Evolutionary conservation across 2,797 vertebrate species (phyloP).

Genomic region (Urosaurus nigricauda): DNA sequence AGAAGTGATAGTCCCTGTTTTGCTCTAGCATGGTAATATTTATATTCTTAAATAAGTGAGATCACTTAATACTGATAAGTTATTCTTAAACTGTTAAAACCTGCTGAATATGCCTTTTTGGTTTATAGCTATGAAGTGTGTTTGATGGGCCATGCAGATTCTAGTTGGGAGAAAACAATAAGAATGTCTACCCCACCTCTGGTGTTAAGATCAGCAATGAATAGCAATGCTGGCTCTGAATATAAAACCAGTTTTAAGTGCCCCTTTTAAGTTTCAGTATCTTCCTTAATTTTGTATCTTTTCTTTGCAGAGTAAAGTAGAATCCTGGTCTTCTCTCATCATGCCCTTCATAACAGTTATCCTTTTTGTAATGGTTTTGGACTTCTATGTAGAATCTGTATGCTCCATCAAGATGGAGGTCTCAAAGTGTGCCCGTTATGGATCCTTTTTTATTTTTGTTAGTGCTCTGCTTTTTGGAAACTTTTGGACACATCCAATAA

Average conservation of each 20-base stretch:
- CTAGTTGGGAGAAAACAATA: neutral
- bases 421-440: slow-evolving; percentile 88
- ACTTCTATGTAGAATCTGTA: slow-evolving; percentile 95
- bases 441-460: slow-evolving; percentile 86
- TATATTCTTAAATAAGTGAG: neutral
- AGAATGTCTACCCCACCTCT: neutral
- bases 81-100: neutral
- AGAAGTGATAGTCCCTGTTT: neutral
- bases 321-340: slow-evolving; percentile 93
- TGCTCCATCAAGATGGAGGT: slow-evolving; percentile 93
- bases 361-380: slow-evolving; percentile 93
- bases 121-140: neutral
- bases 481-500: slow-evolving; percentile 96
- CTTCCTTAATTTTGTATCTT: slow-evolving; percentile 38
- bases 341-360: slow-evolving; percentile 91
- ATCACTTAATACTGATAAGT: neutral
- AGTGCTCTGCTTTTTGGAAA: slow-evolving; percentile 92
- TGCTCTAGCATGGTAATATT: neutral
- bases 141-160: neutral
- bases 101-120: neutral
- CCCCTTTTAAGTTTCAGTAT: neutral
- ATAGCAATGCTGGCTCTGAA: neutral
- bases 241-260: neutral
- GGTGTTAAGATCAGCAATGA: neutral
- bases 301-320: slow-evolving; percentile 91